Conservation (phyloP, 2,797 vertebrate species). For the Pelobates cultripes region DNA sequence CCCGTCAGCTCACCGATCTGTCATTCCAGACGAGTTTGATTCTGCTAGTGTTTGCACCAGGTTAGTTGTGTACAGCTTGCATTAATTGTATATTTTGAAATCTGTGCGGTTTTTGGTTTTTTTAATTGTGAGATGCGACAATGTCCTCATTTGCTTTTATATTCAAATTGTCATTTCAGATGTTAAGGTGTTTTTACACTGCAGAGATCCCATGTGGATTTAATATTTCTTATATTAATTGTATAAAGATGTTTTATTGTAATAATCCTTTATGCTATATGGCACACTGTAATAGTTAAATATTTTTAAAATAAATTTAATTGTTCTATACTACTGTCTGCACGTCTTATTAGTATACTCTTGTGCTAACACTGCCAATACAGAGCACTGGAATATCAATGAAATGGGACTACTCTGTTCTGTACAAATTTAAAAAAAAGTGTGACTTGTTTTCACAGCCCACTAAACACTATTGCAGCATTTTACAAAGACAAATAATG, state of each 20-base stretch:
- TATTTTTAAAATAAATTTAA: slow-evolving; percentile 98
- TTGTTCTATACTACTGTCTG: slow-evolving; percentile 72
- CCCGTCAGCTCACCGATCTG: no score
- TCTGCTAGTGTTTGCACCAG: neutral
- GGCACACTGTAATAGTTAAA: slow-evolving; percentile 96
- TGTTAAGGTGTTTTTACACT: slow-evolving; percentile 84
- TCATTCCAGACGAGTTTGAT: neutral
- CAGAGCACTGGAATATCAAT: no score
- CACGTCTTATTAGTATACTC: no score
- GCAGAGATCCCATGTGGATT: slow-evolving; percentile 85
- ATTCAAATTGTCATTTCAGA: slow-evolving; percentile 80
- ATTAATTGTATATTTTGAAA: slow-evolving; percentile 81
- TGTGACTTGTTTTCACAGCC: neutral
- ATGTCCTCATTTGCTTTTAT: slow-evolving; percentile 80
- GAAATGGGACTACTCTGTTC: no score
- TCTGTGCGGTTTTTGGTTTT: slow-evolving; percentile 67
- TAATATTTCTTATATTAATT: slow-evolving; percentile 90
- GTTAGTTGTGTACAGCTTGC: slow-evolving; percentile 75
- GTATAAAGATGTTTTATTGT: slow-evolving; percentile 95
- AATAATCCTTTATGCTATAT: slow-evolving; percentile 96
- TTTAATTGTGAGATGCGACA: slow-evolving; percentile 72
- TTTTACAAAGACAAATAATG: no score
- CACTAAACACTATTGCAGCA: neutral
- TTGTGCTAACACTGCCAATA: no score
- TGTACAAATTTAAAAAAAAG: neutral